Conservation (phyloP, 2,113 vertebrate species). For the Macaca fascicularis region T2T-MFA8v1.1 NC_088385.1:6395001-6395500, state of each 20-base stretch:
- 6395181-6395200: constrained; percentile 90
- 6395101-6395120: constrained; percentile 93
- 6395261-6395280: constrained; percentile 92
- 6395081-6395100: constrained; percentile 91
- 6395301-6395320: constrained; percentile 99
- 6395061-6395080: constrained; percentile 95
- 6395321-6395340: constrained; percentile 96
- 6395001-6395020: constrained; percentile 92
- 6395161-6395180: constrained; percentile 94
- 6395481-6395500: constrained; percentile 87
- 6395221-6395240: constrained; percentile 99
- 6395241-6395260: constrained; percentile 95
- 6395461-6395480: constrained; percentile 98
- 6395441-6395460: constrained; percentile 95
- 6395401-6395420: constrained; percentile 99
- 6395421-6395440: constrained; percentile 97
- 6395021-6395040: constrained; percentile 95
- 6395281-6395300: constrained; percentile 92
- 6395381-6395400: constrained; percentile 99
- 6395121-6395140: constrained; percentile 90
- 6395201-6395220: constrained; percentile 96
- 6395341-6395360: constrained; percentile 94
- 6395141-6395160: constrained; percentile 97
- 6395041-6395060: constrained; percentile 97
- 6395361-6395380: constrained; percentile 81